These are phyloP conservation scores for Scopus umbretta DNA, from an alignment of 2,113 vertebrate species.

Conservation along the genomic window DNA sequence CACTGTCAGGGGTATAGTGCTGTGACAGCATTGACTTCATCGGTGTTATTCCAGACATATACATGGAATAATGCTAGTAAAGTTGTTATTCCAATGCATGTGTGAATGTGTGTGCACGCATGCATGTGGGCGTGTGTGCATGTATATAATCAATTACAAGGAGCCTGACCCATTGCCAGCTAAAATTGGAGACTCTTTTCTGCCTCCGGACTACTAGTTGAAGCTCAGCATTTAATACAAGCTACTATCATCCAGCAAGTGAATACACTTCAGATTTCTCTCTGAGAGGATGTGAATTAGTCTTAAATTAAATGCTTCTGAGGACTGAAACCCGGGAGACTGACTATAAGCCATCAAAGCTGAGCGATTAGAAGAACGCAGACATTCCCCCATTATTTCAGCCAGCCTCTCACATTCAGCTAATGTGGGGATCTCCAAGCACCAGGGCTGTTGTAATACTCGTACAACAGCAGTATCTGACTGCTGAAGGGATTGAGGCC, in stretches of 20 bases:
- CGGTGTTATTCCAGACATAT: background rate
- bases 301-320: background rate
- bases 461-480: background rate
- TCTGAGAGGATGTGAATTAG: background rate
- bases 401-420: background rate
- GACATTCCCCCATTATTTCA: background rate
- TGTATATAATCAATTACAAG: background rate
- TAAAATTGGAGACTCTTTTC: background rate
- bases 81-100: background rate
- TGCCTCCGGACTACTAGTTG: background rate
- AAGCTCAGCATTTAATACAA: background rate
- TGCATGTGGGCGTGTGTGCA: background rate
- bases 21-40: background rate
- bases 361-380: background rate
- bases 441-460: background rate
- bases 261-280: background rate
- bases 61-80: background rate
- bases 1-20: accelerated
- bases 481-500: background rate
- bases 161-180: background rate
- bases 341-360: background rate
- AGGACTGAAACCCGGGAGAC: background rate
- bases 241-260: background rate
- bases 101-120: background rate
- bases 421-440: background rate